Conservation (phyloP, 2,113 vertebrate genomes). For the Xiphophorus couchianus region DNA sequence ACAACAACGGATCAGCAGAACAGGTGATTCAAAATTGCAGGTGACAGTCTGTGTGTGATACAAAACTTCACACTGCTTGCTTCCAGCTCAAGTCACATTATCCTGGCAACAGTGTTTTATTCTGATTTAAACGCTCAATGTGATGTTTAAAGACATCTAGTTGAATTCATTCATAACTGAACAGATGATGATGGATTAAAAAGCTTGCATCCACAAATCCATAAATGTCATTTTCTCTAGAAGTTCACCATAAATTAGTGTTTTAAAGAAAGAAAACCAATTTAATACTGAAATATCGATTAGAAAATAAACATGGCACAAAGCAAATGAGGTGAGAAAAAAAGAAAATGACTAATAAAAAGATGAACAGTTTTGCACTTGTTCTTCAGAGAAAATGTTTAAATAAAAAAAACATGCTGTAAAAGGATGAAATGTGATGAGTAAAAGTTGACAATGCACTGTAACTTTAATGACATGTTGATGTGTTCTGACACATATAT, state of each 20-base stretch:
- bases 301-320: neutral
- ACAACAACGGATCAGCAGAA: neutral
- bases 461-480: slow-evolving; percentile 1
- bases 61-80: neutral
- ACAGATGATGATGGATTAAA: neutral
- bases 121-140: too few relatives aligned
- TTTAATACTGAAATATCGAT: neutral
- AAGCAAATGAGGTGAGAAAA: neutral
- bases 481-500: neutral
- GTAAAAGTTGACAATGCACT: neutral
- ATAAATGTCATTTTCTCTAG: neutral
- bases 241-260: neutral
- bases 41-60: neutral
- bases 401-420: neutral
- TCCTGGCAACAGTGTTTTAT: too few relatives aligned
- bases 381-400: neutral
- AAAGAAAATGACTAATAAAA: neutral
- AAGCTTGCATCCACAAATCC: neutral
- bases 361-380: neutral
- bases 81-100: neutral
- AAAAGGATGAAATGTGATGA: neutral
- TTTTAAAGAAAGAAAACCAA: neutral
- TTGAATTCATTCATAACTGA: neutral
- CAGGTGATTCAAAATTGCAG: neutral
- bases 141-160: too few relatives aligned